These are phyloP conservation scores for Falcunculus frontatus DNA, from an alignment of 2,113 vertebrate genomes.

Conservation along the genomic window DNA sequence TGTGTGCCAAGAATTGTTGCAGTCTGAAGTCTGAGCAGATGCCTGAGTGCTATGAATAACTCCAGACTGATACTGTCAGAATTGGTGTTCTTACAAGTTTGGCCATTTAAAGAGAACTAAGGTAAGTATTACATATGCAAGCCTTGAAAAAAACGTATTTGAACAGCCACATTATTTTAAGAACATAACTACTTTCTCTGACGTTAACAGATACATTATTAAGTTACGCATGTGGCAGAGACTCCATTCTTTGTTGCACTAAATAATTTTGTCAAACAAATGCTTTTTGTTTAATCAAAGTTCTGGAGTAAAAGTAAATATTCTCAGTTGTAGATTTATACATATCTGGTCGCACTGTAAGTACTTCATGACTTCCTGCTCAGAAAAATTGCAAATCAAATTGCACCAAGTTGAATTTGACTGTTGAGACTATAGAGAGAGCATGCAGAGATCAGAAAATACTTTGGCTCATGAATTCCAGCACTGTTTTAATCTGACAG, in stretches of 20 bases:
- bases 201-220: not conserved
- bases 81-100: not conserved
- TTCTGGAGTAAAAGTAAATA: not conserved
- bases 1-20: not conserved
- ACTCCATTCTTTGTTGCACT: not conserved
- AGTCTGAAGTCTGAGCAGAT: not conserved
- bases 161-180: not conserved
- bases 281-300: not conserved
- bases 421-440: not conserved
- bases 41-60: not conserved
- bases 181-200: not conserved
- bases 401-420: not conserved
- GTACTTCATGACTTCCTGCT: not conserved
- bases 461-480: not conserved
- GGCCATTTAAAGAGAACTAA: not conserved
- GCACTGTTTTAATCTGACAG: not conserved
- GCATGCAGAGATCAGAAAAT: constrained; percentile 11
- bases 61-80: not conserved
- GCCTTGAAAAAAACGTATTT: not conserved
- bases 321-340: not conserved
- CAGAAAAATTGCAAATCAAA: not conserved
- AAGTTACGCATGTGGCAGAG: not conserved
- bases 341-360: not conserved
- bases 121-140: not conserved
- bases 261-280: not conserved